Conservation (phyloP, 1,140 invertebrate genomes). For the Telenomus remus region DNA sequence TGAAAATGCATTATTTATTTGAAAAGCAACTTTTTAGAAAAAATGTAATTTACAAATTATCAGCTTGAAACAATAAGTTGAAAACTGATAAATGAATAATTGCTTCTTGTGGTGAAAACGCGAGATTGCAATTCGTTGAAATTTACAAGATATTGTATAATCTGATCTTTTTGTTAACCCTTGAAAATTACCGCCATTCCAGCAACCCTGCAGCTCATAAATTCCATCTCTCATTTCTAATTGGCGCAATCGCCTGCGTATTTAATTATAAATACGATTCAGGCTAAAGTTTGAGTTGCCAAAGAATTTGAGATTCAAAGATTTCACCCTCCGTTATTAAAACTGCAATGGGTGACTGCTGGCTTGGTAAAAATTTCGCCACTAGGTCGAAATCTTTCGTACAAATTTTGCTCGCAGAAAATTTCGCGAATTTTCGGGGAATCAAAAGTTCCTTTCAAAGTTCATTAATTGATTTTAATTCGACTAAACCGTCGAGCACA, state of each 20-base stretch:
- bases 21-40: too few species aligned
- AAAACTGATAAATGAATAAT: not conserved
- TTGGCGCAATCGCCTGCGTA: conserved; percentile 42
- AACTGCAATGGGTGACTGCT: not conserved
- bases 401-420: too few species aligned
- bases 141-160: conserved; percentile 3
- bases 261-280: conserved; percentile 54
- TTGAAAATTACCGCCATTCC: conserved; percentile 27
- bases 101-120: not conserved
- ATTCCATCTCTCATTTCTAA: conserved; percentile 35
- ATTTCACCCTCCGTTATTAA: conserved; percentile 29
- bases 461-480: not conserved
- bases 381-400: too few species aligned
- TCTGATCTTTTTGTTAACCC: conserved; percentile 15
- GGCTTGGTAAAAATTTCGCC: not conserved
- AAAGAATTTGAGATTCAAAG: conserved; percentile 29
- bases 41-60: too few species aligned
- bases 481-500: not conserved
- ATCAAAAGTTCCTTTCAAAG: too few species aligned
- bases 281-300: conserved; percentile 29
- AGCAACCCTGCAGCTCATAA: conserved; percentile 30
- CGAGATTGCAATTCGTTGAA: not conserved
- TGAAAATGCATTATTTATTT: too few species aligned
- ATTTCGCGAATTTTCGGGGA: too few species aligned
- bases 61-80: too few species aligned